Evolutionary conservation across 2,888 invertebrate species (phyloP), one percentile per base, ranked within the genome.

Genomic region (Mythimna ferrago): DNA sequence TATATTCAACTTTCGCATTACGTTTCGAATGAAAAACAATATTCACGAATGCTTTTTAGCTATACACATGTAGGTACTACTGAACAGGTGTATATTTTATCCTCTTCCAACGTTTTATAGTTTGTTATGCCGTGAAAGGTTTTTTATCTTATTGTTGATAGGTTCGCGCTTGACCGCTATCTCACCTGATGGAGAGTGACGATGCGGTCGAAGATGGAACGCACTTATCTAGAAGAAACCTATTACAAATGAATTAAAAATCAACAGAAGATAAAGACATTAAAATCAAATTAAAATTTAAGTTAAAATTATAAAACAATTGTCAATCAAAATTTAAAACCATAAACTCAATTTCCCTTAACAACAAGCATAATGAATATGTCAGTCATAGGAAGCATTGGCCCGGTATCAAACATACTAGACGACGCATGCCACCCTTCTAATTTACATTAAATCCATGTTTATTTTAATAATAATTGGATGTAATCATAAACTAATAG

Each of bases 401-500:
- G 26, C 11, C 14, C n/a, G n/a, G 51, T 60, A 26, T 35, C 51
- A 60, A 66, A 62, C 44, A 54, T n/a, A 63, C n/a, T 16, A 61
- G 16, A n/a, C 48, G 16, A 21, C 32, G 10, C n/a, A 38, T 44
- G 14, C 60, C n/a, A n/a, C 32, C 21, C 3, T 32, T 16, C 53
- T 32, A 72, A 80, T 81, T 73, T 64, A 66, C 66, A 77, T 77
- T 57, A 58, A 69, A 73, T 54, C n/a, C 26, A 65, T 81, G 66
- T 78, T 70, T 73, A 81, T 81, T 66, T 81, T 65, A 78, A 78
- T 67, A 81, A 41, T 77, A 73, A 81, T 76, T 66, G 19, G 56
- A 68, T 58, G 11, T 71, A 6, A 76, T 63, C 57, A 80, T 67
- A 58, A 61, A 65, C 71, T 79, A 68, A 78, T 66, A 66, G 64